Base-by-base conservation (phyloP, 2,797 vertebrate genomes). In the Gambelia wislizenii region DNA sequence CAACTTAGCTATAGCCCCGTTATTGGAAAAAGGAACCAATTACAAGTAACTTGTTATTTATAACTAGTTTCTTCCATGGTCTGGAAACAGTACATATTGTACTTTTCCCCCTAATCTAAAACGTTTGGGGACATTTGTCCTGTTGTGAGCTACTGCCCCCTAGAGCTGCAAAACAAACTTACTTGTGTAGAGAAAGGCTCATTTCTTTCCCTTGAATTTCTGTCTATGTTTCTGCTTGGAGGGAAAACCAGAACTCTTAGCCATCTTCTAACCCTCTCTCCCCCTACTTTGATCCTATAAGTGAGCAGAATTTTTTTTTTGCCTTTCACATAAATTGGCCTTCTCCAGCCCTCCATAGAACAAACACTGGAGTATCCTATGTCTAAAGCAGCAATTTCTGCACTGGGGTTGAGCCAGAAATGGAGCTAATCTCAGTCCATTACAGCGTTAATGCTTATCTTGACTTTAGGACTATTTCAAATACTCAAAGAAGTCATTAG, bases 401-500 rank as follows among this genome's bases (percentile, higher is more conserved):
- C 20, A 79, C 83, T 93, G 92, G 91, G 87, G 54, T 84, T n/a
- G 86, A 95, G 89, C 72, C 93, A 95, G 83, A 61, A 90, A 79
- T 8, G 49, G 80, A 94, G 85, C 89, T 96, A 95, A 96, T 96
- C 93, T 92, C 94, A 78, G 86, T 85, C 95, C 90, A 94, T 95
- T 96, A 92, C 86, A 88, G 91, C 91, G 74, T 88, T 95, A 95
- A 92, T 92, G 91, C 49, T 96, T 92, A 93, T 94, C 92, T 96
- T 94, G 91, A 91, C 78, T 94, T 96, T 12, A 90, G 89, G 95
- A 96, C 74, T 90, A 56, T 95, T 96, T 95, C 92, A 89, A 94
- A 95, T 77, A 90, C 67, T 14, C 89, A 92, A 91, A 87, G 64
- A 95, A 95, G 80, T 92, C 91, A 96, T 95, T 83, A 90, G 79